Evolutionary conservation across 2,113 vertebrate species (phyloP).

Genomic region (Hyaena hyaena): DNA sequence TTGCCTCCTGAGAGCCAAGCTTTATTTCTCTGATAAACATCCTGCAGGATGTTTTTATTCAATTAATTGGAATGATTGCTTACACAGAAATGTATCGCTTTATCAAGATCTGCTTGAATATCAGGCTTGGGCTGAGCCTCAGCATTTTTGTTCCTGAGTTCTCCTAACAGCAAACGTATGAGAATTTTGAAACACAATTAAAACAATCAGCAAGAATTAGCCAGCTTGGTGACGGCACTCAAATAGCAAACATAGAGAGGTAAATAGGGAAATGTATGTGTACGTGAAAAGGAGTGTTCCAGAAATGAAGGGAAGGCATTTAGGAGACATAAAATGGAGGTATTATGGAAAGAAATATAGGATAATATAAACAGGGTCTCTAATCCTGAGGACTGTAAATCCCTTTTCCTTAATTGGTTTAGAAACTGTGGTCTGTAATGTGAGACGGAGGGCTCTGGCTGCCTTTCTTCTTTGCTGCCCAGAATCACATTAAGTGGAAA

Average conservation of each 20-base stretch:
- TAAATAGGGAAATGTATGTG: constrained; percentile 66
- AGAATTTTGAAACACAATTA: constrained; percentile 77
- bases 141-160: background rate
- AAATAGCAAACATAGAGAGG: constrained; percentile 73
- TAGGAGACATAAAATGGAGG: constrained; percentile 83
- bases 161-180: constrained; percentile 16
- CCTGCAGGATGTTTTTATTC: constrained; percentile 75
- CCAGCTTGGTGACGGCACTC: constrained; percentile 78
- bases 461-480: constrained; percentile 85
- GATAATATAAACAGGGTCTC: constrained; percentile 88
- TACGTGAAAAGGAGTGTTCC: constrained; percentile 13
- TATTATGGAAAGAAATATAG: constrained; percentile 88
- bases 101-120: constrained; percentile 81
- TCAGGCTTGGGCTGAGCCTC: constrained; percentile 41
- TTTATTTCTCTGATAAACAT: constrained; percentile 72
- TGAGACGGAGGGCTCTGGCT: constrained; percentile 84
- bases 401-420: constrained; percentile 91
- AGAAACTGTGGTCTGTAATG: constrained; percentile 88
- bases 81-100: constrained; percentile 69
- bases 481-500: constrained; percentile 89
- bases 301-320: constrained; percentile 82
- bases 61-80: constrained; percentile 71
- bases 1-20: constrained; percentile 48
- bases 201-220: constrained; percentile 80
- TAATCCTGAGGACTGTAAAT: constrained; percentile 90